Evolutionary conservation across 1,140 invertebrate genomes (phyloP), one percentile per base, ranked within the genome.

Genomic region (Tyrophagus putrescentiae): DNA sequence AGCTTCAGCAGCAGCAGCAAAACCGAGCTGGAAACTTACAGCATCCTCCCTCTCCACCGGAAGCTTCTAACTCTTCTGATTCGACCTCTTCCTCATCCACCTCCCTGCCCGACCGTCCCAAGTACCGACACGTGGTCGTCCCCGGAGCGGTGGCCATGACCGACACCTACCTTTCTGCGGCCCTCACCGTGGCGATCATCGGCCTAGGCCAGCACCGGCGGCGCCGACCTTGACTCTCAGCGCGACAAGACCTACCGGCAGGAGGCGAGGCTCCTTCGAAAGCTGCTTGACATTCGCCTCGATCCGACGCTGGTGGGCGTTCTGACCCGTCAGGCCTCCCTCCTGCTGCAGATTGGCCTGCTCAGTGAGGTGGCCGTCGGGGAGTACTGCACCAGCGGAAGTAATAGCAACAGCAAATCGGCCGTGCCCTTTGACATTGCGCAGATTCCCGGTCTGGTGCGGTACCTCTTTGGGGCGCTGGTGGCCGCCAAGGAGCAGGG

Each of bases 381-480:
- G 21, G 82, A 87, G 60, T 84, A 85, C 70, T 79, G 84, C 0
- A 48, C 45, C 31, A n/a, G n/a, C n/a, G n/a, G n/a, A n/a, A n/a
- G n/a, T n/a, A n/a, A n/a, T n/a, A n/a, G n/a, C n/a, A n/a, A n/a
- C n/a, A n/a, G n/a, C n/a, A 13, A 54, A 31, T 34, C n/a, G 13
- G 16, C 31, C 16, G 52, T 54, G 28, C 52, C 52, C 18, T 54
- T 27, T 36, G 82, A 87, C 66, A 76, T 73, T 62, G 72, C 84
- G 50, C 85, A 85, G 16, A 85, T 87, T 77, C 84, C 87, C 69
- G 86, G 83, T 31, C 85, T 86, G 72, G 84, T 84, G 16, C 74
- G 82, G 60, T 88, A 82, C 69, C 73, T 87, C 53, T 89, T 87
- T 72, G 77, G 80, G 36, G 80, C 83, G 11, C 73, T 88, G 41